Conservation (phyloP, 2,797 vertebrate species). For the Loris lydekkerianus region DNA sequence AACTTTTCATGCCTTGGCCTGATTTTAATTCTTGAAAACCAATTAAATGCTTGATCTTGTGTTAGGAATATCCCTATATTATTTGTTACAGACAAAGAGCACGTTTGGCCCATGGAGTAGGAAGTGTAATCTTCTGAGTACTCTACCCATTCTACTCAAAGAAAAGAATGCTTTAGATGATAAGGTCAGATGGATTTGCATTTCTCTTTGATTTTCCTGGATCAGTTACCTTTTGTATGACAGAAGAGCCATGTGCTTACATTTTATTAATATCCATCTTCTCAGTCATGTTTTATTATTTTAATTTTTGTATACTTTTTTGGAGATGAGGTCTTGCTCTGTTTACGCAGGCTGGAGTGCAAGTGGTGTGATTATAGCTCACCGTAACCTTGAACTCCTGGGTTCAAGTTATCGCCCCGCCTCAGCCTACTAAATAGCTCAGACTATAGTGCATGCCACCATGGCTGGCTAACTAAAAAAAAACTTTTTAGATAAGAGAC, state of each 20-base stretch:
- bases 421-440: too few relatives aligned
- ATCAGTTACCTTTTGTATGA: neutral
- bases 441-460: too few relatives aligned
- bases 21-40: conserved; percentile 41
- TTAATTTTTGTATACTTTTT: too few relatives aligned
- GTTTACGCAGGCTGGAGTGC: too few relatives aligned
- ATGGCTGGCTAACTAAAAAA: too few relatives aligned
- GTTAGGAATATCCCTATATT: neutral
- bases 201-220: neutral
- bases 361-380: too few relatives aligned
- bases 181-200: neutral
- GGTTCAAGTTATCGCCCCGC: too few relatives aligned
- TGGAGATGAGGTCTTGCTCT: too few relatives aligned
- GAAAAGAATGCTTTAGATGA: neutral
- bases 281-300: neutral
- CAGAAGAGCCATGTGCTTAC: neutral
- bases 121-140: neutral
- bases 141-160: neutral
- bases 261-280: conserved; percentile 39
- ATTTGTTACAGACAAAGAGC: neutral
- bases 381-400: too few relatives aligned
- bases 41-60: neutral
- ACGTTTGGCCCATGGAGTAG: neutral
- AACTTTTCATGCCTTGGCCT: neutral
- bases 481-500: too few relatives aligned